phyloP scores from a whole-genome alignment of 2,888 invertebrate species.

The Melieria crassipennis region DNA sequence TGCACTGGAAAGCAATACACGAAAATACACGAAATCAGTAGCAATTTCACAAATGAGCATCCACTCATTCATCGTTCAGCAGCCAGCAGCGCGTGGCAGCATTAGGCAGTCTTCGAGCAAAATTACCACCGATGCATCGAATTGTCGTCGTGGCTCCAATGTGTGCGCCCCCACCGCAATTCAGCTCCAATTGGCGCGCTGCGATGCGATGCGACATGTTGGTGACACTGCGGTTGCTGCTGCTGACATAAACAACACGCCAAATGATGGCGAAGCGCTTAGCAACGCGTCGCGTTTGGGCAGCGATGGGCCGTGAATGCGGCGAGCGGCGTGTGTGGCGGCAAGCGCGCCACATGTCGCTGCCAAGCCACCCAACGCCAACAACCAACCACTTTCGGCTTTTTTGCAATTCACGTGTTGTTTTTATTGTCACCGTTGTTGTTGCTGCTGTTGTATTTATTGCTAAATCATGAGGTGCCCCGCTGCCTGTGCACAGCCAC shows the following conservation, averaged over 20 bases:
- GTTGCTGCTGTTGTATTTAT: conserved; percentile 49
- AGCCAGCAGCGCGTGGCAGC: not conserved
- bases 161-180: not conserved
- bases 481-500: conserved; percentile 36
- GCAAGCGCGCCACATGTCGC: not conserved
- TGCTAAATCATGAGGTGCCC: conserved; percentile 62
- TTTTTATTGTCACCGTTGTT: not conserved
- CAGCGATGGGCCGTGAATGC: conserved; percentile 4
- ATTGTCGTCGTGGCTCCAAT: not conserved
- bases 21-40: no score
- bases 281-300: not conserved
- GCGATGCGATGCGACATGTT: conserved; percentile 44
- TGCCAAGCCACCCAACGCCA: conserved; percentile 2
- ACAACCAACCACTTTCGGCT: not conserved
- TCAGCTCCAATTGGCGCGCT: not conserved
- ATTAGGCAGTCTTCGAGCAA: not conserved
- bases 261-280: conserved; percentile 45
- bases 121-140: not conserved
- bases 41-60: no score
- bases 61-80: no score
- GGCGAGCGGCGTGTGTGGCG: conserved; percentile 16
- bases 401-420: conserved; percentile 29
- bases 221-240: conserved; percentile 49
- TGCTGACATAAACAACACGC: conserved; percentile 51
- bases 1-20: no score